Conservation (phyloP, 2,113 vertebrate species). For the Oryzias celebensis region DNA sequence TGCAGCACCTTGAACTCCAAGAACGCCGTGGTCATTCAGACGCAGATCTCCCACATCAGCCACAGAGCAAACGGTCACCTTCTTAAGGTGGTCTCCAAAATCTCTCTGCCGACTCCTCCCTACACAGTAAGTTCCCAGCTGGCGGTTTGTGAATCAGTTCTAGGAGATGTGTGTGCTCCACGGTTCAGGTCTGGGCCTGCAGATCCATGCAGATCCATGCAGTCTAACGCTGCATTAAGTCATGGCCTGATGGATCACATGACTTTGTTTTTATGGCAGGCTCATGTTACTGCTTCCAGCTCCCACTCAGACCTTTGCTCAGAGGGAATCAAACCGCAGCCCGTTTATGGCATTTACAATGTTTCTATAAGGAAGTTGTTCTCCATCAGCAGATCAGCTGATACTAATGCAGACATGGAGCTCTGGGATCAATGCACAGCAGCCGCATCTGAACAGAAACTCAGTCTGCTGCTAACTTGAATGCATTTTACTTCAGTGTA, state of each 20-base stretch:
- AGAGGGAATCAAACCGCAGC: slow-evolving; percentile 14
- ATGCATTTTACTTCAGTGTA: too few species aligned
- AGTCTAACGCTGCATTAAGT: slow-evolving; percentile 9
- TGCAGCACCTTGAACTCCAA: slow-evolving; percentile 82
- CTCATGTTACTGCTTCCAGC: slow-evolving; percentile 44
- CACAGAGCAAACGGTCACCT: slow-evolving; percentile 85
- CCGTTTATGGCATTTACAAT: slow-evolving; percentile 7
- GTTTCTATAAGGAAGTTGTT: too few species aligned
- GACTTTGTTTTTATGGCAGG: slow-evolving; percentile 10
- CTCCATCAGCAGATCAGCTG: too few species aligned
- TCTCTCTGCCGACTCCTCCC: slow-evolving; percentile 93
- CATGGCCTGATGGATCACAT: slow-evolving; percentile 23
- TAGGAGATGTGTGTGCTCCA: slow-evolving; percentile 3
- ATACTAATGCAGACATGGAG: too few species aligned
- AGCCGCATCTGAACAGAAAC: too few species aligned
- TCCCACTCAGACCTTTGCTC: slow-evolving; percentile 68
- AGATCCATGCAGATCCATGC: slow-evolving; percentile 5
- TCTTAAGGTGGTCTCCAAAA: slow-evolving; percentile 93
- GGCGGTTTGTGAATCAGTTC: neutral
- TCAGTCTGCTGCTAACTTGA: too few species aligned
- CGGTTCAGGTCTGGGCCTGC: slow-evolving; percentile 22
- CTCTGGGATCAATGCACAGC: too few species aligned
- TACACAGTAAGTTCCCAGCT: slow-evolving; percentile 90
- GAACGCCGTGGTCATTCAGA: slow-evolving; percentile 91
- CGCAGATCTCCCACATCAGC: slow-evolving; percentile 87